Base-by-base conservation (phyloP, 1,140 invertebrate species). In the Berghia stephanieae region DNA sequence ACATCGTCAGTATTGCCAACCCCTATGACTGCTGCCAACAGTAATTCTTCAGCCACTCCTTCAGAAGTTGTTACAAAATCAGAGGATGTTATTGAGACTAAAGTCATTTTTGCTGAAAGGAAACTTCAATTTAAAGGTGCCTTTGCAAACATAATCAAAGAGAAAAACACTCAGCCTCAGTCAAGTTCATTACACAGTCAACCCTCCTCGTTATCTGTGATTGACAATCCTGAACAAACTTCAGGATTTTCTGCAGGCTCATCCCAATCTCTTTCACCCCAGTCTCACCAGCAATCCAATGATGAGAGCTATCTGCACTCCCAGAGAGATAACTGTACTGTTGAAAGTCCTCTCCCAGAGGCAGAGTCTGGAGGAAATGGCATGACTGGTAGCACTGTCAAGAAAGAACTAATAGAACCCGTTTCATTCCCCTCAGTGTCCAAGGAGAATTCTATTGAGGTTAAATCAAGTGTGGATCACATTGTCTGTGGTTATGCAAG, bases 11-110 rank as follows among this genome's bases (percentile, higher is more conserved):
- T 24, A 10, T 43, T 69, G 18, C 40, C 57, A 2, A 34, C 38
- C 38, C 27, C 57, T 34, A 63, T 8, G 27, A 63, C 38, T 34
- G 57, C 57, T 63, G 10, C 16, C 13, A 63, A 63, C 31, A n/a
- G 46, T 13, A 13, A n/a, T 13, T 13, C n/a, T n/a, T 49, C 57
- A 27, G 57, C 13, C 8, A 8, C 10, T 63, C 27, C 27, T 10
- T 63, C 57, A 18, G 57, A 63, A 27, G 57, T 63, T n/a, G n/a
- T n/a, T n/a, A n/a, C n/a, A n/a, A n/a, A n/a, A n/a, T 63, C 57
- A 10, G 13, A 10, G 18, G 57, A 63, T 63, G 57, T 63, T 13
- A 40, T 68, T 24, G 24, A 6, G 13, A 68, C 66, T 31, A 27
- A 68, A 10, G 66, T 68, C 13, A 40, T 68, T 36, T 24, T 68